These are phyloP conservation scores for Luidia sarsii DNA, from an alignment of 53 echinoderm and acorn worm genomes.

Conservation along the genomic window DNA sequence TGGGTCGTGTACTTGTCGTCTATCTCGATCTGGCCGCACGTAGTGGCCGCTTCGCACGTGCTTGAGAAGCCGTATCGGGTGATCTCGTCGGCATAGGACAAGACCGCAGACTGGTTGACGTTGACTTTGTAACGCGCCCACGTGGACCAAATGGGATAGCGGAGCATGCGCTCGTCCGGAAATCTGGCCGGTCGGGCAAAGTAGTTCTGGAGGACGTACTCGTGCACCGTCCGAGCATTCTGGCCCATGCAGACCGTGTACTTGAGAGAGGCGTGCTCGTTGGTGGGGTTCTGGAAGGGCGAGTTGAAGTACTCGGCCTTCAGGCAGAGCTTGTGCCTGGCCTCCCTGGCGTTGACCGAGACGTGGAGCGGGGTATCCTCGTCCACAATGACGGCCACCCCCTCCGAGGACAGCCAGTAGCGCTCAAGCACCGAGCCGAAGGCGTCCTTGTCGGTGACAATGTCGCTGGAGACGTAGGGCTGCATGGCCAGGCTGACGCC, in stretches of 20 bases:
- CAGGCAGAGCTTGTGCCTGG: conserved; percentile 67
- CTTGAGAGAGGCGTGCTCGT: conserved; percentile 57
- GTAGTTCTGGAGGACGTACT: conserved; percentile 51
- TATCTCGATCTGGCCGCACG: conserved; percentile 89
- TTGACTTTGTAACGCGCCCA: conserved; percentile 63
- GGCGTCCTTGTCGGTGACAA: conserved; percentile 34
- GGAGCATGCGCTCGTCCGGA: conserved; percentile 79
- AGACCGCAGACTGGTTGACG: conserved; percentile 62
- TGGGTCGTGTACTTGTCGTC: conserved; percentile 73
- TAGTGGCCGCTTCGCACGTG: no score
- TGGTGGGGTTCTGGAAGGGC: conserved; percentile 68
- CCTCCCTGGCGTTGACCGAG: conserved; percentile 65
- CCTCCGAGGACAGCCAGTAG: conserved; percentile 85
- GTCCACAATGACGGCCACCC: conserved; percentile 77
- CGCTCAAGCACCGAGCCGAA: conserved; percentile 86
- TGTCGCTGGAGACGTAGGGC: conserved; percentile 70
- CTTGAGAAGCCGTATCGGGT: conserved; percentile 50
- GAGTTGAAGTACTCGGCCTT: conserved; percentile 72
- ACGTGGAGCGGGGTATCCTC: conserved; percentile 82
- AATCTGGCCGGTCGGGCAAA: conserved; percentile 55
- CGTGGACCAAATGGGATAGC: conserved; percentile 84
- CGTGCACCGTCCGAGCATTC: conserved; percentile 67
- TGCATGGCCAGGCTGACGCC: conserved; percentile 81
- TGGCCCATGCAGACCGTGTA: conserved; percentile 78
- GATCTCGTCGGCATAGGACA: conserved; percentile 74